Conservation (phyloP, 2,797 vertebrate species). For the Micrastur ruficollis region DNA sequence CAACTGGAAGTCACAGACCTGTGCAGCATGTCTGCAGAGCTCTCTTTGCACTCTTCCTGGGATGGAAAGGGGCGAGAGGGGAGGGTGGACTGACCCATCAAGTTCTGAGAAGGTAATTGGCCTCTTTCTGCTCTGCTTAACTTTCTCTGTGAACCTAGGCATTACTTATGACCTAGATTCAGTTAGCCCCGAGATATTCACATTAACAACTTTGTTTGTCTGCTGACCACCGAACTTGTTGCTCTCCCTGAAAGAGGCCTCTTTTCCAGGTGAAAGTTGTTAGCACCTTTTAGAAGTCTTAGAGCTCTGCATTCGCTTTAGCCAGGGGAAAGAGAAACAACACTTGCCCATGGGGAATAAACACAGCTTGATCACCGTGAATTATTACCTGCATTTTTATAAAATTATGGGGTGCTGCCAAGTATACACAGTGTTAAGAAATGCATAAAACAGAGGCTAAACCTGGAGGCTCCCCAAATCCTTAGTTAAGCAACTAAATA, state of each 20-base stretch:
- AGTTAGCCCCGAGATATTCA: neutral
- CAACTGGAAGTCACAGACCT: neutral
- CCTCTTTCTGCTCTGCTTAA: constrained; percentile 48
- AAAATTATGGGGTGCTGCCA: constrained; percentile 34
- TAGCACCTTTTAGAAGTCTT: constrained; percentile 14
- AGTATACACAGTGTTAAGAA: constrained; percentile 13
- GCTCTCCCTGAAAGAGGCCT: neutral
- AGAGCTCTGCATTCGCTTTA: constrained; percentile 5
- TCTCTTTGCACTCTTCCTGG: neutral
- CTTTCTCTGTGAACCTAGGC: constrained; percentile 15
- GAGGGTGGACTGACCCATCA: neutral
- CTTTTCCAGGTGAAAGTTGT: constrained; percentile 37
- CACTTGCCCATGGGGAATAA: neutral
- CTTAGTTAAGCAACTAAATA: neutral
- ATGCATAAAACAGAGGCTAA: neutral
- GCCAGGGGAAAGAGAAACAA: constrained; percentile 5
- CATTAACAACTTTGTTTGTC: neutral
- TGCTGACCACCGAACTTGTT: neutral
- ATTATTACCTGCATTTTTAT: constrained; percentile 31
- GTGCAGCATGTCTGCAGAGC: neutral
- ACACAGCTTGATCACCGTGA: neutral
- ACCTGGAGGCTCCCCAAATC: neutral
- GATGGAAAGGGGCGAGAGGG: neutral
- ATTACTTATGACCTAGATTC: constrained; percentile 7
- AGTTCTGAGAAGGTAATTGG: constrained; percentile 26